Percentiles rank a stretch among this genome's conserved stretches.
Conservation (phyloP, 2,113 vertebrate genomes). For the Megaptera novaeangliae region DNA sequence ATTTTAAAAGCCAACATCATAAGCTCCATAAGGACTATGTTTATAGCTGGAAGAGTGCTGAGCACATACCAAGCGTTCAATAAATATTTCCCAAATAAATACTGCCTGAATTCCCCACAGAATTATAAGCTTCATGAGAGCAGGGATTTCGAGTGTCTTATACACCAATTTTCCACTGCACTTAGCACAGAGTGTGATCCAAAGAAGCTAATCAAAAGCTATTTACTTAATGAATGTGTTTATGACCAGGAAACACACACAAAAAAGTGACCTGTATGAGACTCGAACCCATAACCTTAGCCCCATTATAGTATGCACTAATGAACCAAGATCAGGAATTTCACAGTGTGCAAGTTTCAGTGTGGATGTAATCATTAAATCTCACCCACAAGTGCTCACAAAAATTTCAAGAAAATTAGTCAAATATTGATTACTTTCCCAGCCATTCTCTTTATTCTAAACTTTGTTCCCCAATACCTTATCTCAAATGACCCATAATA, state of each 20-base stretch:
- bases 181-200: background rate
- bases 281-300: background rate
- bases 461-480: background rate
- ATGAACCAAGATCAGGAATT: background rate
- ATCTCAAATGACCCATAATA: slow-evolving; percentile 9
- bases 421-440: background rate
- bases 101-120: slow-evolving; percentile 32
- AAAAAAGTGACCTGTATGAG: background rate
- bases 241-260: background rate
- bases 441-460: background rate
- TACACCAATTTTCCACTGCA: slow-evolving; percentile 17
- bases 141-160: slow-evolving; percentile 5
- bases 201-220: slow-evolving; percentile 28
- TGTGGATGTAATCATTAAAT: background rate
- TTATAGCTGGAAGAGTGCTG: slow-evolving; percentile 50
- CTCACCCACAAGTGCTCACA: background rate
- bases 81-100: slow-evolving; percentile 66
- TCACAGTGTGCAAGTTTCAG: background rate
- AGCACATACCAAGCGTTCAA: slow-evolving; percentile 61
- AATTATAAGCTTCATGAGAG: slow-evolving; percentile 44
- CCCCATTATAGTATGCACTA: background rate
- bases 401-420: slow-evolving; percentile 14
- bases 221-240: background rate
- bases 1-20: slow-evolving; percentile 41
- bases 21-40: slow-evolving; percentile 51